Conservation (phyloP, 35 echinoderm and acorn worm species). For the Lytechinus pictus region DNA sequence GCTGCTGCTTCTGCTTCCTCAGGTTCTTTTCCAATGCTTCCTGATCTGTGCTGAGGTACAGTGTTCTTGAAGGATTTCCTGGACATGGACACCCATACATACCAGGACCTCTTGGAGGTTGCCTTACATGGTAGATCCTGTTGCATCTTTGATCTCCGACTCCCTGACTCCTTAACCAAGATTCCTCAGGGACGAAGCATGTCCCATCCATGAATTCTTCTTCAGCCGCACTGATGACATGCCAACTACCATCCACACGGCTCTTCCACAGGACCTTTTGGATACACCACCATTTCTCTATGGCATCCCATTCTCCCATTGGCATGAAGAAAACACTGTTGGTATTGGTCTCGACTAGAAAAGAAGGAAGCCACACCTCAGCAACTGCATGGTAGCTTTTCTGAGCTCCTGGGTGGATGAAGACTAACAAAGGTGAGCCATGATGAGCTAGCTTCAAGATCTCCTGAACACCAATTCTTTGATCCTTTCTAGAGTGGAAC, state of each 20-base stretch:
- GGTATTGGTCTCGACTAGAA: not conserved
- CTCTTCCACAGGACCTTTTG: slow-evolving; percentile 23
- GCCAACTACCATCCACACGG: not conserved
- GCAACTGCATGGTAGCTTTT: not conserved
- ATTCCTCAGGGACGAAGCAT: slow-evolving; percentile 22
- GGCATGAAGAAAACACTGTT: not conserved
- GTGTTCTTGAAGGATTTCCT: not conserved
- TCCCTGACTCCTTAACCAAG: not conserved
- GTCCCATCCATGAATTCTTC: not conserved
- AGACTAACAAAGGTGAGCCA: not conserved
- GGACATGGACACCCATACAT: not conserved
- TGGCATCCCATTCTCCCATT: not conserved
- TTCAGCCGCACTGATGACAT: not conserved
- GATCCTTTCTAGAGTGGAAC: not conserved
- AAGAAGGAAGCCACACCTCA: slow-evolving; percentile 23
- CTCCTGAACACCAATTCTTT: not conserved
- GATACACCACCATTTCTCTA: not conserved
- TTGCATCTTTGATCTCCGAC: not conserved
- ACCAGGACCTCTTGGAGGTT: not conserved
- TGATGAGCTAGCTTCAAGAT: not conserved
- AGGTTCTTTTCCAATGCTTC: not conserved
- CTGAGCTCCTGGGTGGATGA: not conserved
- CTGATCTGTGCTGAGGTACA: not conserved
- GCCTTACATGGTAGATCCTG: not conserved
- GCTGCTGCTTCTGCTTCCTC: not conserved